phyloP scores from a whole-genome alignment of 2,797 vertebrate species.

The Pseudochirops corinnae region DNA sequence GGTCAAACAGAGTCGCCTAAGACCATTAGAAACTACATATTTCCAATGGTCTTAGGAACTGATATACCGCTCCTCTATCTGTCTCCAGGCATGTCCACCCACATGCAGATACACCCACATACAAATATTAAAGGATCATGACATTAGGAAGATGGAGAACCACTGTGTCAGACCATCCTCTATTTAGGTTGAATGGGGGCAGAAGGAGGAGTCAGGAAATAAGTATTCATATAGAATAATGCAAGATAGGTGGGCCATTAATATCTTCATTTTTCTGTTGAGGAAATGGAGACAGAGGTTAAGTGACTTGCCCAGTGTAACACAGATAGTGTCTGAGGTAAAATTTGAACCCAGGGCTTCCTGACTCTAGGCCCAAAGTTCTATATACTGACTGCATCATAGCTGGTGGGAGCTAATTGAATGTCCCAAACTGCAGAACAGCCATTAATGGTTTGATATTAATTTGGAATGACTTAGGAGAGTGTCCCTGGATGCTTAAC shows the following conservation, averaged over 20 bases:
- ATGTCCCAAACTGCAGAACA: neutral
- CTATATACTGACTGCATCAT: neutral
- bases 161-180: neutral
- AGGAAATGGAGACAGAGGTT: neutral
- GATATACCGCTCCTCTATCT: no score
- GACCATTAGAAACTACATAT: no score
- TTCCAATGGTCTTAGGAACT: no score
- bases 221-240: neutral
- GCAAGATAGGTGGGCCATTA: neutral
- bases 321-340: neutral
- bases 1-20: no score
- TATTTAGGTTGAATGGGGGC: neutral
- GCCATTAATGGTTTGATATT: neutral
- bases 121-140: no score
- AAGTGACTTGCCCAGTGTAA: neutral
- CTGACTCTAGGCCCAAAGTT: neutral
- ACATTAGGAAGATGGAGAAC: no score
- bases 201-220: neutral
- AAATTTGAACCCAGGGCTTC: neutral
- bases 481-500: neutral
- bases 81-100: no score
- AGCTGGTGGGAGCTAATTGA: neutral
- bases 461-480: neutral
- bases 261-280: neutral
- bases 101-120: no score